Percentiles rank a stretch among this genome's conserved stretches.
Conservation (phyloP, 2,797 vertebrate genomes). For the Semotilus atromaculatus region DNA sequence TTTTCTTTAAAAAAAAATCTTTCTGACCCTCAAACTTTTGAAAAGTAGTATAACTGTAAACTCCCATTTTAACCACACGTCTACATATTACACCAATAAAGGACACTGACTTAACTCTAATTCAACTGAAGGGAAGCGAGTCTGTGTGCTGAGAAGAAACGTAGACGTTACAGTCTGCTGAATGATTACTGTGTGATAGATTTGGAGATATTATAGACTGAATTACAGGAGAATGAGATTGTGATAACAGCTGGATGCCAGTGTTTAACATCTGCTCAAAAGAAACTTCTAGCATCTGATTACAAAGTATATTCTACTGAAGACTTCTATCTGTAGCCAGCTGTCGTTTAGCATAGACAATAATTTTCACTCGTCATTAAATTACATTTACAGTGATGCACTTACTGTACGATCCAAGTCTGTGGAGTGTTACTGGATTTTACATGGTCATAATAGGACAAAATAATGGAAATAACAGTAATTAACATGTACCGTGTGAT, state of each 20-base stretch:
- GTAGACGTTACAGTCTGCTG: neutral
- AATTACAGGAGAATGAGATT: neutral
- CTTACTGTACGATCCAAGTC: neutral
- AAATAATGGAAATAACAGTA: neutral
- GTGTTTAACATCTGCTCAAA: conserved; percentile 3
- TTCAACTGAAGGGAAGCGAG: neutral
- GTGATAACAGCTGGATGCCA: neutral
- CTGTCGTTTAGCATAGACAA: neutral
- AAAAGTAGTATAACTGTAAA: neutral
- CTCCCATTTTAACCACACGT: neutral
- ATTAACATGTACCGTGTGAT: neutral
- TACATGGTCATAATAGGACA: neutral
- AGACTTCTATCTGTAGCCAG: neutral
- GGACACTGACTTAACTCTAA: neutral
- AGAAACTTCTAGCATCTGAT: neutral
- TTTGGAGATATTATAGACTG: neutral
- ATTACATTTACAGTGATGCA: neutral
- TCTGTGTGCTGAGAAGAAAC: neutral
- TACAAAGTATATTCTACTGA: too few relatives aligned
- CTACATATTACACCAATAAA: neutral
- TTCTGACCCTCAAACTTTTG: neutral
- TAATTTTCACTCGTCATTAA: neutral
- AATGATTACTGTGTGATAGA: neutral
- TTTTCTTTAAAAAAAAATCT: neutral
- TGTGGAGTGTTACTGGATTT: neutral